These are phyloP conservation scores for Spea multiplicata DNA, from an alignment of 2,113 vertebrate genomes.

Conservation along the genomic window DNA sequence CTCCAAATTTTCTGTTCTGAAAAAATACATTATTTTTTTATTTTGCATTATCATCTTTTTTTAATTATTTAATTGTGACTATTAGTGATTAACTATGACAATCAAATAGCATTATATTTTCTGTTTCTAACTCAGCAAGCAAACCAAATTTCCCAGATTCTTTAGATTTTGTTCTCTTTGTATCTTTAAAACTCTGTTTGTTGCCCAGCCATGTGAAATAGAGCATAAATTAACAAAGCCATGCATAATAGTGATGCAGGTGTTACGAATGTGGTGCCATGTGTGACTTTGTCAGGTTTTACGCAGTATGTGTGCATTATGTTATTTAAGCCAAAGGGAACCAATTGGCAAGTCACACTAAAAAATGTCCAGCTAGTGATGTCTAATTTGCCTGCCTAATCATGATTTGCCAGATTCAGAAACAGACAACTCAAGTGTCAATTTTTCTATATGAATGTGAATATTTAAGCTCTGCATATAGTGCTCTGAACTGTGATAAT, in stretches of 20 bases:
- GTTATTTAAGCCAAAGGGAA: slow-evolving; percentile 22
- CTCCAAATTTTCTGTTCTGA: no score
- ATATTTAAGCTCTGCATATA: slow-evolving; percentile 15
- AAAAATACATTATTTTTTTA: no score
- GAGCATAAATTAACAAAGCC: slow-evolving; percentile 35
- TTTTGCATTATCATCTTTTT: no score
- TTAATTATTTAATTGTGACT: no score
- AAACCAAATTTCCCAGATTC: no score
- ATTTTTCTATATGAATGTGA: slow-evolving; percentile 18
- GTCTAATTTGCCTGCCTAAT: slow-evolving; percentile 5
- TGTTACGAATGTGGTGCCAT: slow-evolving; percentile 26
- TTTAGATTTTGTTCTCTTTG: not conserved
- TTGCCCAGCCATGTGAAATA: slow-evolving; percentile 33
- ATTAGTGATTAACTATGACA: no score
- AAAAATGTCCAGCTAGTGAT: slow-evolving; percentile 18
- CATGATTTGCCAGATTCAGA: slow-evolving; percentile 5
- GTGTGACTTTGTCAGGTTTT: slow-evolving; percentile 26
- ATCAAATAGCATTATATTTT: no score
- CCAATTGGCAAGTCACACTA: not conserved
- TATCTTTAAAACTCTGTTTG: slow-evolving; percentile 13
- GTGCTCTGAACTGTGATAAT: slow-evolving; percentile 27
- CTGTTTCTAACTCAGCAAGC: no score
- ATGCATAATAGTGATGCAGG: slow-evolving; percentile 31
- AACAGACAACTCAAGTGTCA: slow-evolving; percentile 6
- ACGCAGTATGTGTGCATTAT: slow-evolving; percentile 20